Evolutionary conservation across 2,113 vertebrate genomes (phyloP), one percentile per base, ranked within the genome.

Genomic region (Tricholaema leucomelas): DNA sequence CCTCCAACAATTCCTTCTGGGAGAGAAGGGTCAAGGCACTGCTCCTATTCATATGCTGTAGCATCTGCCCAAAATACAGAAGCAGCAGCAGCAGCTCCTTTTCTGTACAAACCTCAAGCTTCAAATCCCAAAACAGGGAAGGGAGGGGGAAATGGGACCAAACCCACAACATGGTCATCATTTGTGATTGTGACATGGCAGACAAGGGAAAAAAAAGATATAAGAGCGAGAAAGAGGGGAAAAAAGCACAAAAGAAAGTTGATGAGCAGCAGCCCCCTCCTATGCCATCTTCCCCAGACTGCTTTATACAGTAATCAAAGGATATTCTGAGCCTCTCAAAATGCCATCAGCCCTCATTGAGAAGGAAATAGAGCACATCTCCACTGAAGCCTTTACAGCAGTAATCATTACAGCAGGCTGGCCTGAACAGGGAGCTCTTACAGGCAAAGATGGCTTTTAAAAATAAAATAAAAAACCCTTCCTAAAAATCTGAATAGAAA

Each of bases 251-350:
- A 97, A 97, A 88, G 95, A 60, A 96, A 91, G 93, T 65, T 98
- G 96, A 97, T 97, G 97, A 98, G 93, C 65, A 83, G 80, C 59
- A 81, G 92, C 92, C 84, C 92, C 94, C 93, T 94, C 87, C 82
- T 40, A 38, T 38, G 85, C 87, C 85, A 86, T 95, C 95, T 95
- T 95, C 91, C 90, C 90, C 88, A 67, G 85, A 83, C 95, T 75
- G 40, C 73, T 97, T 92, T 95, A 82, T 59, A 73, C 90, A 94
- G 97, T 95, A 98, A 98, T 98, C 98, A 98, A 96, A 97, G 94
- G 97, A 96, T 97, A 98, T 98, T 98, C 96, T 97, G 93, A 97
- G 96, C 91, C 96, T 98, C 97, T 97, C 97, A 95, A 97, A 98
- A 97, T 93, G 97, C 96, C 96, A 97, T 98, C 95, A 97, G 70